Conservation (phyloP, 2,888 invertebrate species). For the Pyrrhia umbra region DNA sequence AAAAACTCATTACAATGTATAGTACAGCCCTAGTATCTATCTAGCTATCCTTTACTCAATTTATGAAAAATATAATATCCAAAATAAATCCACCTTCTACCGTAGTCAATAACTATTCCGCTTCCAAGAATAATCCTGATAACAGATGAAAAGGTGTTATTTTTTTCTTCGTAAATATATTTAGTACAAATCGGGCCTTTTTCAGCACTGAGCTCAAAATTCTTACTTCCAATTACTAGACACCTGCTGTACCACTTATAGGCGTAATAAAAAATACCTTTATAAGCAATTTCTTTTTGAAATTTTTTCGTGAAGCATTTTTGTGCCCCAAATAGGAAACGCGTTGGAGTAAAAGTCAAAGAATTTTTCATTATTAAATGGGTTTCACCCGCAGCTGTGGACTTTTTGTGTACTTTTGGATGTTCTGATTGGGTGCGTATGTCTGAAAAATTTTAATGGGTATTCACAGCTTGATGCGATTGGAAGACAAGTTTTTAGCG, state of each 20-base stretch:
- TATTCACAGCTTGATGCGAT: background rate
- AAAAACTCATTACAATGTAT: too few relatives aligned
- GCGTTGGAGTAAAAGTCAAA: slow-evolving; percentile 18
- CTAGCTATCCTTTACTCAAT: too few relatives aligned
- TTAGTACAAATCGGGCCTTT: background rate
- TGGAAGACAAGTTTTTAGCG: background rate
- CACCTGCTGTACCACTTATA: slow-evolving; percentile 22
- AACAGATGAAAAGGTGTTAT: too few relatives aligned
- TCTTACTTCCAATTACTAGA: slow-evolving; percentile 22
- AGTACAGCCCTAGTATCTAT: too few relatives aligned
- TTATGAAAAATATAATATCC: too few relatives aligned
- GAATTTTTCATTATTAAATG: slow-evolving; percentile 23
- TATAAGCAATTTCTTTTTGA: slow-evolving; percentile 31
- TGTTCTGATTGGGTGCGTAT: background rate
- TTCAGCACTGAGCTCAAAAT: slow-evolving; percentile 9
- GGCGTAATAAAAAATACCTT: slow-evolving; percentile 28
- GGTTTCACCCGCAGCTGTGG: slow-evolving; percentile 7
- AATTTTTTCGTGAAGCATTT: slow-evolving; percentile 12
- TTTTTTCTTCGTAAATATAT: too few relatives aligned
- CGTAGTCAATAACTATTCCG: too few relatives aligned
- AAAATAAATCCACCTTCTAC: too few relatives aligned
- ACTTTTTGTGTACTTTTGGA: background rate
- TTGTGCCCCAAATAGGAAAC: slow-evolving; percentile 4
- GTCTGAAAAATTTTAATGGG: background rate
- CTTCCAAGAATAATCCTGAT: too few relatives aligned